Evolutionary conservation across 2,888 invertebrate genomes (phyloP), one percentile per base, ranked within the genome.

Genomic region (Catocala sponsa): DNA sequence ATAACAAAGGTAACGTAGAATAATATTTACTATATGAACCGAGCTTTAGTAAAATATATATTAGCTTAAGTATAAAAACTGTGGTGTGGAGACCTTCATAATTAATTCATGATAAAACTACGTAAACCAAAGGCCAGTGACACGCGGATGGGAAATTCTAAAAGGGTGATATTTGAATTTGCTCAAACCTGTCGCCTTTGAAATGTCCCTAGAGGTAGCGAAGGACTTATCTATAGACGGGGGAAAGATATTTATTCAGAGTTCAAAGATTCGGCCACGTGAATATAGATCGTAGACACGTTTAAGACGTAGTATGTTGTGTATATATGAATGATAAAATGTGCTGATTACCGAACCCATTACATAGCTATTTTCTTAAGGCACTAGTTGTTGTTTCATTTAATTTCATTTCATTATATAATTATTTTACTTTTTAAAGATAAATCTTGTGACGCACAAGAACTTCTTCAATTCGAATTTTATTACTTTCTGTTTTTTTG

Each of bases 101-200:
- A 71, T 73, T 59, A 74, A 76, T 76, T 66, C 71, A 74, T 50
- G 65, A 60, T 65, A 68, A 72, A 65, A 64, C 70, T 64, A 59
- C 52, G 61, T 59, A 55, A 68, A 59, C 59, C 38, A 52, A 68
- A 61, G 60, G 55, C 48, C 65, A 63, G 62, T 66, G 65, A 63
- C 66, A 63, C 62, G 58, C 49, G 51, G 46, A 51, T 44, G 60
- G 46, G 42, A 65, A 58, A 62, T 63, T 59, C 50, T 75, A 59
- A 68, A 73, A 71, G 70, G 74, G 74, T 63, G 55, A 63, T 65
- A 75, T 80, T 78, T 76, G 76, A 74, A 81, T 79, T 80, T 74
- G 68, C 72, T 70, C 57, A 47, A 70, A 68, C 63, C 60, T 68
- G 70, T 72, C 69, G 60, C 70, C 70, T 79, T 80, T 74, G 65